phyloP scores from a whole-genome alignment of 2,113 vertebrate genomes.

The Phaetusa simplex region DNA sequence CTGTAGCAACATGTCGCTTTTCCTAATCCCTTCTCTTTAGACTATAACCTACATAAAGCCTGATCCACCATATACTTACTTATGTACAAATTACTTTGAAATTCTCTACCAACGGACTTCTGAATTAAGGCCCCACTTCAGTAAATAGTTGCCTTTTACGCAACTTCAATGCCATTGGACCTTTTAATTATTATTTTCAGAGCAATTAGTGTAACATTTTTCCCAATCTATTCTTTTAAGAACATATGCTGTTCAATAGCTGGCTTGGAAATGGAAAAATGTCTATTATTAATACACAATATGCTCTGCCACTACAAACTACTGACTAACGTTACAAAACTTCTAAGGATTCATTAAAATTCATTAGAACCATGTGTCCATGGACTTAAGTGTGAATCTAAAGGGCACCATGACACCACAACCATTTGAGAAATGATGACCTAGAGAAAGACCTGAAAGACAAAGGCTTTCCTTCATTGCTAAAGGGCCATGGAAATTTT shows the following conservation, averaged over 20 bases:
- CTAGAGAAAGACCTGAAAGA: neutral
- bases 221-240: neutral
- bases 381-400: neutral
- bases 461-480: neutral
- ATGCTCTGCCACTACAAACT: neutral
- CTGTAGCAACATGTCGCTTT: neutral
- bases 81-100: neutral
- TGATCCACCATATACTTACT: neutral
- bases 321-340: neutral
- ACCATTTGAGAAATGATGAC: neutral
- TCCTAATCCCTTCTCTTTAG: neutral
- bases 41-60: neutral
- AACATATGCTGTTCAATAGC: neutral
- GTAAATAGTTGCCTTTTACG: neutral
- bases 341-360: neutral
- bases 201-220: neutral
- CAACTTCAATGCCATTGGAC: neutral
- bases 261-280: neutral
- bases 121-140: neutral
- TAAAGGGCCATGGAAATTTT: neutral
- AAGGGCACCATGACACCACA: neutral
- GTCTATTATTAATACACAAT: neutral
- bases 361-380: neutral
- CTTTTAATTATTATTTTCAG: neutral
- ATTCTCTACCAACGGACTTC: neutral